Evolutionary conservation across 2,113 vertebrate species (phyloP).

Genomic region (Pseudorhombus dupliciocellatus): DNA sequence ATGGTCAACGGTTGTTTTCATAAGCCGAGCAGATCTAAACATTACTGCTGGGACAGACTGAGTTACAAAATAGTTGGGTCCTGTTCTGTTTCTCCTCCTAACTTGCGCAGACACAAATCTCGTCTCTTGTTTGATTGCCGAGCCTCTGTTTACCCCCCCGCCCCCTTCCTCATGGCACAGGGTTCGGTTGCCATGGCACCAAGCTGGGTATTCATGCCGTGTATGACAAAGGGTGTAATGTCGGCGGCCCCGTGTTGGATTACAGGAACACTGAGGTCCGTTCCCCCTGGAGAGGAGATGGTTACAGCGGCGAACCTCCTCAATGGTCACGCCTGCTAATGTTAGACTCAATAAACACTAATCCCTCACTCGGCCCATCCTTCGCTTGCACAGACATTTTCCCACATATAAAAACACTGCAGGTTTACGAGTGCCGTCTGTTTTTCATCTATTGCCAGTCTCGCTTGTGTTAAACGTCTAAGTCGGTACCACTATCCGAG

Average conservation of each 20-base stretch:
- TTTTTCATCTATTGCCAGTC: not conserved
- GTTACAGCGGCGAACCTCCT: slow-evolving; percentile 49
- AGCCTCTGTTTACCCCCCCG: slow-evolving; percentile 15
- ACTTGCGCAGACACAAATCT: slow-evolving; percentile 14
- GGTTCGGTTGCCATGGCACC: slow-evolving; percentile 74
- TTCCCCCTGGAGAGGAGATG: slow-evolving; percentile 66
- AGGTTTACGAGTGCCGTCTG: slow-evolving; percentile 3
- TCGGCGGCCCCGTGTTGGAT: slow-evolving; percentile 65
- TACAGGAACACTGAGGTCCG: slow-evolving; percentile 72
- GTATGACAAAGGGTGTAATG: slow-evolving; percentile 79
- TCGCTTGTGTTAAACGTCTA: not conserved
- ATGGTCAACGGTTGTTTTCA: no score
- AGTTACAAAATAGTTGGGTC: not conserved
- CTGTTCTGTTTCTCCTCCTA: slow-evolving; percentile 7
- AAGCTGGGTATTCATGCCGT: slow-evolving; percentile 69
- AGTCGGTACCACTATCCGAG: not conserved
- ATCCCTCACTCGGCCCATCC: slow-evolving; percentile 34
- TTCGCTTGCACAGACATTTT: slow-evolving; percentile 31
- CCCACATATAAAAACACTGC: slow-evolving; percentile 30
- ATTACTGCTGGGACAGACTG: not conserved
- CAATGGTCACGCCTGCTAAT: slow-evolving; percentile 65
- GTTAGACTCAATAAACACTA: slow-evolving; percentile 62
- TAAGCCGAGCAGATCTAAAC: no score
- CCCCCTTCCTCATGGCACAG: slow-evolving; percentile 39
- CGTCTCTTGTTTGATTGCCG: slow-evolving; percentile 23